These are phyloP conservation scores for Drosophila quasianomalipes DNA, from an alignment of 2,888 invertebrate species.

Conservation along the genomic window DNA sequence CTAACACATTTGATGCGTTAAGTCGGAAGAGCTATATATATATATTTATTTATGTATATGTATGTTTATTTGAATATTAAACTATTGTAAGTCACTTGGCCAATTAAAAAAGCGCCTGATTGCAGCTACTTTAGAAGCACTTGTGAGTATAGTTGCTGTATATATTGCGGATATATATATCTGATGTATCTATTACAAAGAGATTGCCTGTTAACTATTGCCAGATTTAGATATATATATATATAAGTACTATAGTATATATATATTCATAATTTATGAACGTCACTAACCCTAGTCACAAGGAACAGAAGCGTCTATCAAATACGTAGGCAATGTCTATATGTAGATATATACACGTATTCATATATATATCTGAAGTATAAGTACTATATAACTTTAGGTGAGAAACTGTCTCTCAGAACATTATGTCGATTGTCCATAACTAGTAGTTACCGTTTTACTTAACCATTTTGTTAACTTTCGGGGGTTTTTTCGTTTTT, in stretches of 20 bases:
- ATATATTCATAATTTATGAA: slow-evolving; percentile 27
- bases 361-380: slow-evolving; percentile 29
- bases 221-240: slow-evolving; percentile 7
- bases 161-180: slow-evolving; percentile 21
- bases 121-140: slow-evolving; percentile 58
- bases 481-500: slow-evolving; percentile 70
- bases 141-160: slow-evolving; percentile 30
- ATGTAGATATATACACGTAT: slow-evolving; percentile 15
- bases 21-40: slow-evolving; percentile 56
- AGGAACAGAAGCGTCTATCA: slow-evolving; percentile 77
- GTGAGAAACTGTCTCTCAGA: slow-evolving; percentile 45
- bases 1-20: slow-evolving; percentile 64
- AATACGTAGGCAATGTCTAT: slow-evolving; percentile 41
- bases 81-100: slow-evolving; percentile 65
- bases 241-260: slow-evolving; percentile 14
- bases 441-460: slow-evolving; percentile 60
- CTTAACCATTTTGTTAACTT: slow-evolving; percentile 64
- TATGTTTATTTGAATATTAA: slow-evolving; percentile 35
- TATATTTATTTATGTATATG: background rate
- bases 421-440: slow-evolving; percentile 71
- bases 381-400: slow-evolving; percentile 17
- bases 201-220: slow-evolving; percentile 23
- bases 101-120: slow-evolving; percentile 49
- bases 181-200: slow-evolving; percentile 21
- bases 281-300: slow-evolving; percentile 72